Evolutionary conservation across 2,797 vertebrate genomes (phyloP).

Genomic region (Karalla daura): DNA sequence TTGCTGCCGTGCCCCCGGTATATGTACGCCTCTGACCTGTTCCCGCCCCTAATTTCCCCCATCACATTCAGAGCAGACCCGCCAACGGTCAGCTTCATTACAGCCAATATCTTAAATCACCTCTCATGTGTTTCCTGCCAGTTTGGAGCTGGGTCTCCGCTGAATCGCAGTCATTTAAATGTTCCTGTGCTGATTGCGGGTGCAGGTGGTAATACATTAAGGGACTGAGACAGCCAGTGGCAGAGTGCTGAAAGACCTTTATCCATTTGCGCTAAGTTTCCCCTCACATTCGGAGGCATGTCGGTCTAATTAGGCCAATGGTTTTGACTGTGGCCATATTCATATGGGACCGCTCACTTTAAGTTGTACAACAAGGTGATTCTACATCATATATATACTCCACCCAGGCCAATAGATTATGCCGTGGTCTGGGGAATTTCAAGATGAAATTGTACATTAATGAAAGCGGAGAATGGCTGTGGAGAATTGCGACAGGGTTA

Average conservation of each 20-base stretch:
- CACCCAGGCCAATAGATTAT: slow-evolving; percentile 80
- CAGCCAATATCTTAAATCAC: slow-evolving; percentile 89
- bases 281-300: slow-evolving; percentile 85
- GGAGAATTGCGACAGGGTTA: slow-evolving; percentile 63
- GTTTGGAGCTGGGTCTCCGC: slow-evolving; percentile 80
- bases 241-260: slow-evolving; percentile 83
- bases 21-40: slow-evolving; percentile 78
- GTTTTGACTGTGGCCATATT: slow-evolving; percentile 83
- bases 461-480: slow-evolving; percentile 75
- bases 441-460: slow-evolving; percentile 78
- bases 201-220: slow-evolving; percentile 89
- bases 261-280: slow-evolving; percentile 86
- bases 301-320: slow-evolving; percentile 84
- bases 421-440: slow-evolving; percentile 79
- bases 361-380: slow-evolving; percentile 83
- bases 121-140: slow-evolving; percentile 79
- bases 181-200: slow-evolving; percentile 85
- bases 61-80: slow-evolving; percentile 87
- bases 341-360: slow-evolving; percentile 85
- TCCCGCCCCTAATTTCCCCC: slow-evolving; percentile 84
- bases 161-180: slow-evolving; percentile 87
- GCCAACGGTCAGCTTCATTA: slow-evolving; percentile 87
- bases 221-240: slow-evolving; percentile 84
- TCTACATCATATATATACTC: slow-evolving; percentile 77
- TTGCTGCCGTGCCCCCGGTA: slow-evolving; percentile 74